phyloP scores from a whole-genome alignment of 2,888 invertebrate species.

The Rhabditoides inermis region DNA sequence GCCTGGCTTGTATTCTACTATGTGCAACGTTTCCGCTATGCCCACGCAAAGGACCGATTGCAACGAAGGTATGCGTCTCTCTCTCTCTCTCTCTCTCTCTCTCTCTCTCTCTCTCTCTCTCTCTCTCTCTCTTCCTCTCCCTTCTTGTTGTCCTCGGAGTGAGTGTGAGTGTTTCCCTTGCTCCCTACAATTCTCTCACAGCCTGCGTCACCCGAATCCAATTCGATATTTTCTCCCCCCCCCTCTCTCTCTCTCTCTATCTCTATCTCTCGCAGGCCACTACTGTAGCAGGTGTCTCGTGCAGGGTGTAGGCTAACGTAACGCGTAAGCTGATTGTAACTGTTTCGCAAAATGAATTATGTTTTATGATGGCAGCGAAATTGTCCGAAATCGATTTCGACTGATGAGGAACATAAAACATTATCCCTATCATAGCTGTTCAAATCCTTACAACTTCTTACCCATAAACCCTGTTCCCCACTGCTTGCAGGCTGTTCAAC shows the following conservation, averaged over 20 bases:
- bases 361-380: too few relatives aligned
- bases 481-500: constrained; percentile 65
- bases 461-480: too few relatives aligned
- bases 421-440: too few relatives aligned
- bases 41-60: constrained; percentile 84
- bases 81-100: background rate
- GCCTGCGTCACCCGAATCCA: background rate
- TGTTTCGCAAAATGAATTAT: too few relatives aligned
- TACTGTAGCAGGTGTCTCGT: background rate
- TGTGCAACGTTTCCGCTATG: constrained; percentile 83
- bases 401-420: too few relatives aligned
- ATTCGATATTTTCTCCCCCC: background rate
- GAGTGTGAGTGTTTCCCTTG: background rate
- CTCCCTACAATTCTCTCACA: background rate
- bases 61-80: constrained; percentile 62
- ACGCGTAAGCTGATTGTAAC: too few relatives aligned
- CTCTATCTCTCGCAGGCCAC: background rate
- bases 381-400: too few relatives aligned
- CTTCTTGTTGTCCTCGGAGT: background rate
- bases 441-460: too few relatives aligned
- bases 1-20: constrained; percentile 94
- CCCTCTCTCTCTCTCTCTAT: constrained; percentile 1
- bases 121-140: background rate
- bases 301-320: too few relatives aligned
- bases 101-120: background rate